Evolutionary conservation across 2,888 invertebrate species (phyloP).

Genomic region (Chydorus sphaericus): DNA sequence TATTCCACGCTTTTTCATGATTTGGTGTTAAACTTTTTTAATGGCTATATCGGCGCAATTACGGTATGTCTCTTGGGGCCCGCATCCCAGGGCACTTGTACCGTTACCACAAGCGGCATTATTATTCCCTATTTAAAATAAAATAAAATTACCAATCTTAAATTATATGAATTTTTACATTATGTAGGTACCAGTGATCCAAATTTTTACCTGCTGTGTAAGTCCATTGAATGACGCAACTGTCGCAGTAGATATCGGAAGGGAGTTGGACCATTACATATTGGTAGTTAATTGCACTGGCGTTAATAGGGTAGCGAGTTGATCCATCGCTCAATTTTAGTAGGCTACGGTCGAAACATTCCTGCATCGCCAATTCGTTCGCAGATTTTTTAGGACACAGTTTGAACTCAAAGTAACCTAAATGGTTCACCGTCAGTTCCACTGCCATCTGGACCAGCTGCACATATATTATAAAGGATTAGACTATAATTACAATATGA

Average conservation of each 20-base stretch:
- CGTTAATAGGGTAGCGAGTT: neutral
- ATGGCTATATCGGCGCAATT: slow-evolving; percentile 2
- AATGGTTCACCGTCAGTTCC: slow-evolving; percentile 31
- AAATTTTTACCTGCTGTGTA: slow-evolving; percentile 34
- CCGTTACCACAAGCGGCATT: slow-evolving; percentile 18
- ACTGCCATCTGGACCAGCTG: slow-evolving; percentile 19
- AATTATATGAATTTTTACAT: no score
- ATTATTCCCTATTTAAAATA: slow-evolving; percentile 18
- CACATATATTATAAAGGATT: neutral
- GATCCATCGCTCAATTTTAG: neutral
- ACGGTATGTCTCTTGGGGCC: slow-evolving; percentile 18
- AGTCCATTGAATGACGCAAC: slow-evolving; percentile 41
- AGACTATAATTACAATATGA: neutral
- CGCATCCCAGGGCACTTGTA: slow-evolving; percentile 17
- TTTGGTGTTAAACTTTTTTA: no score
- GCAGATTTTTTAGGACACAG: slow-evolving; percentile 17
- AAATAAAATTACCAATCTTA: no score
- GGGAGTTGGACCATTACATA: slow-evolving; percentile 30
- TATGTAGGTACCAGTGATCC: no score
- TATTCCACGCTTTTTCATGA: no score
- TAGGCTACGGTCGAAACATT: slow-evolving; percentile 33
- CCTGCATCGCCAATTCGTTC: slow-evolving; percentile 33
- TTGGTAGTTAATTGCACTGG: no score
- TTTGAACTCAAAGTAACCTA: slow-evolving; percentile 20
- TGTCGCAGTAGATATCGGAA: slow-evolving; percentile 32